Evolutionary conservation across 64 coral and sea anemone genomes (phyloP).

Genomic region (Dendronephthya gigantea): DNA sequence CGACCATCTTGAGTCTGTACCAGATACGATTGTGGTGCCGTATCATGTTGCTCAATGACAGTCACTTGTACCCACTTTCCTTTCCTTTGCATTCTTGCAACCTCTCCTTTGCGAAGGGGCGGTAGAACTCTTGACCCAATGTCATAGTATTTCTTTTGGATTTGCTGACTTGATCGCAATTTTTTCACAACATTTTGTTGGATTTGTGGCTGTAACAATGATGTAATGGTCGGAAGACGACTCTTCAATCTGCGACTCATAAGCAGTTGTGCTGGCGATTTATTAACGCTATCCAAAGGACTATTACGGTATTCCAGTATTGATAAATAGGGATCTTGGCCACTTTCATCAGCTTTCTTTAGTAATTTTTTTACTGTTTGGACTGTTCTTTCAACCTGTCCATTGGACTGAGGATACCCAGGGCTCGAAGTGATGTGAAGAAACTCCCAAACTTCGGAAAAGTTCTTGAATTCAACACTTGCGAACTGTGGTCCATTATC

Average conservation of each 20-base stretch:
- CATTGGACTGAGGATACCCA: not conserved
- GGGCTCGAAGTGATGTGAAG: not conserved
- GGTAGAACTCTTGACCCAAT: not conserved
- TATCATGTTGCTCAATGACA: not conserved
- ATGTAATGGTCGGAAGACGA: not conserved
- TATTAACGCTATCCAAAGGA: not conserved
- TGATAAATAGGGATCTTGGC: not conserved
- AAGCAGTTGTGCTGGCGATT: not conserved
- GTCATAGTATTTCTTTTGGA: not conserved
- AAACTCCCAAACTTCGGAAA: not conserved
- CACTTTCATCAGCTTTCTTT: not conserved
- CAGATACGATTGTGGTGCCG: not conserved
- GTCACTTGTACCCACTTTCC: not conserved
- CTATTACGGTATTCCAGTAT: not conserved
- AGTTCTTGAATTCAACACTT: not conserved
- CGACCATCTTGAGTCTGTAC: not conserved
- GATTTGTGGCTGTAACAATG: not conserved
- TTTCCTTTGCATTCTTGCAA: not conserved
- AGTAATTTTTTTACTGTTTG: not conserved
- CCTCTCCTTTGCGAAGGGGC: not conserved
- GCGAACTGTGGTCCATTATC: constrained; percentile 31
- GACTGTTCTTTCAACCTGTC: not conserved
- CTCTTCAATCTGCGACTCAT: constrained; percentile 10
- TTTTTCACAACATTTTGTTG: not conserved
- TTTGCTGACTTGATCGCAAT: not conserved